Evolutionary conservation across 1,140 invertebrate genomes (phyloP).

Genomic region (Bradysia coprophila): DNA sequence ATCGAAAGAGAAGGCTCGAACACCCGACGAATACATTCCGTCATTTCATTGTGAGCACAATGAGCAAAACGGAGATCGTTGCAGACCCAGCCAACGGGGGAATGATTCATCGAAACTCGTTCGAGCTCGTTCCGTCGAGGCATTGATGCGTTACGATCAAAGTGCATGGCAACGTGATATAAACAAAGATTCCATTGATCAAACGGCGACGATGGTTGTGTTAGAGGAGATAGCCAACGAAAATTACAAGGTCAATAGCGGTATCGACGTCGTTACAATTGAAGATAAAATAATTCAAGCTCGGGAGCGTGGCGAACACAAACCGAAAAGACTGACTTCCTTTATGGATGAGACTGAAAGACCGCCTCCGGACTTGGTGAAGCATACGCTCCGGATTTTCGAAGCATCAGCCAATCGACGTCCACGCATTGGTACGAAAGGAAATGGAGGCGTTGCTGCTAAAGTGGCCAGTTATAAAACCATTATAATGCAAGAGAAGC

Average conservation of each 20-base stretch:
- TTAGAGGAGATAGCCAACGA: neutral
- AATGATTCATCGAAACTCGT: slow-evolving; percentile 40
- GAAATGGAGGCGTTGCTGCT: slow-evolving; percentile 40
- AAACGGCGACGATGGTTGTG: neutral
- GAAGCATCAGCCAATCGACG: slow-evolving; percentile 43
- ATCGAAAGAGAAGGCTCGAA: slow-evolving; percentile 2
- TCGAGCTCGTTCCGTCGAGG: slow-evolving; percentile 68
- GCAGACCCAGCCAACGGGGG: slow-evolving; percentile 19
- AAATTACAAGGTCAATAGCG: neutral
- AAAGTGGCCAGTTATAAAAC: slow-evolving; percentile 44
- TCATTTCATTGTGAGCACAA: slow-evolving; percentile 1
- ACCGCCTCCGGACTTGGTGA: slow-evolving; percentile 69
- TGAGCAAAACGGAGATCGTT: slow-evolving; percentile 6
- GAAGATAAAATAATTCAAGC: slow-evolving; percentile 20
- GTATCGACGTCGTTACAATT: neutral
- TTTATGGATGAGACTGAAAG: slow-evolving; percentile 60
- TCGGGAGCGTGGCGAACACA: slow-evolving; percentile 18
- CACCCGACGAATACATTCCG: neutral
- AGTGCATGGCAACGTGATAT: slow-evolving; percentile 12
- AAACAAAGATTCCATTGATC: neutral
- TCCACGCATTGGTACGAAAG: slow-evolving; percentile 24
- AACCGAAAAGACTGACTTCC: slow-evolving; percentile 42
- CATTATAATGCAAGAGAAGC: slow-evolving; percentile 33
- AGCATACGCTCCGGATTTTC: slow-evolving; percentile 65
- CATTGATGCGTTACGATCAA: slow-evolving; percentile 41